Evolutionary conservation across 2,113 vertebrate species (phyloP), one percentile per base, ranked within the genome.

Genomic region (Hemibagrus wyckioides): DNA sequence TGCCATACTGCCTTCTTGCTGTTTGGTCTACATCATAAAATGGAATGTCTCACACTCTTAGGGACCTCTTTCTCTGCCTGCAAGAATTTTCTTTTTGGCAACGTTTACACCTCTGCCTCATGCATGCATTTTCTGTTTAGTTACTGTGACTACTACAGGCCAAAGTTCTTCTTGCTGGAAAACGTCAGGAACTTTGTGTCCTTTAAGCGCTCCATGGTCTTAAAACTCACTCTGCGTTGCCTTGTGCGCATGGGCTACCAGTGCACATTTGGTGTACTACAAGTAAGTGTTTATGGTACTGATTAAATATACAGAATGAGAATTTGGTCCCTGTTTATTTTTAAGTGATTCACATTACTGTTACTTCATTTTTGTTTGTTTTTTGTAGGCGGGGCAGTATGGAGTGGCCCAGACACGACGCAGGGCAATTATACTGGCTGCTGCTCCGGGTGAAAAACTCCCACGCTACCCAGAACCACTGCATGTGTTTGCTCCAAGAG

Each of bases 231-330:
- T 0, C 89, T 99, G 30, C 96, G 98, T 86, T 99, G 98, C 91
- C 96, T 99, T 0, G 97, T 99, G 84, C 96, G 96, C 77, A 99
- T 99, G 98, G 98, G 98, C 6, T 99, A 98, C 91, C 98, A 99
- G 94, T 99, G 98, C 89, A 99, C 98, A 1, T 98, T 99, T 0
- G 98, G 97, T 0, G 97, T 99, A 33, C 94, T 99, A 36, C 98
- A 99, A 97, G 98, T 97, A 80, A 71, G 95, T 84, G 6, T 17
- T 30, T 69, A 39, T 11, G 48, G 21, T 44, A 30, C 19, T 33
- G 11, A 59, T 28, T 81, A 28, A 59, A 57, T n/a, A 39, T 56
- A 5, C 2, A 15, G 36, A 28, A 63, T 63, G 25, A n/a, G 0
- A n/a, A n/a, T 2, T 7, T 0, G 5, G 6, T 28, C 2, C 23